Percentiles rank a stretch among this genome's conserved stretches.
phyloP scores from a whole-genome alignment of 2,888 invertebrate genomes.

The Trichopoda pennipes region DNA sequence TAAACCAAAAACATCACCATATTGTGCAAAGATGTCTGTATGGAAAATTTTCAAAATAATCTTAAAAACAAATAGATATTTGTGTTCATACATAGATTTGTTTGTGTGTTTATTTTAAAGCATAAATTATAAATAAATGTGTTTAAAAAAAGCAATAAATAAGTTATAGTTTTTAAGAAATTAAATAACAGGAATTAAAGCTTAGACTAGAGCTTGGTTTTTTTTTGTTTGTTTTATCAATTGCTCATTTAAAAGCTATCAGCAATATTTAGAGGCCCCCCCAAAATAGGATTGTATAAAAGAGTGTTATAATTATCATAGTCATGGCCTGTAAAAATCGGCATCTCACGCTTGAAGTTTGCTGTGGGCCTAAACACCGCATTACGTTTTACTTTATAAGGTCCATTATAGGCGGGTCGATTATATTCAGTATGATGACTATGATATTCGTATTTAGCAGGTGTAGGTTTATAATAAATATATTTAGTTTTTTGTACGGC shows the following conservation, averaged over 20 bases:
- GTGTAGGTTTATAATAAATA: conserved; percentile 75
- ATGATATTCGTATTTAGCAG: conserved; percentile 54
- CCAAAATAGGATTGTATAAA: conserved; percentile 75
- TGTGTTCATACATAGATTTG: no score
- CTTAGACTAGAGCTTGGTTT: conserved; percentile 74
- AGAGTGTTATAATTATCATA: conserved; percentile 76
- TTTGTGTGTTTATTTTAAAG: no score
- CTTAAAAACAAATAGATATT: conserved; percentile 56
- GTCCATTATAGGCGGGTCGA: conserved; percentile 42
- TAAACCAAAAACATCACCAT: conserved; percentile 6
- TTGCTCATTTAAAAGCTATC: neutral
- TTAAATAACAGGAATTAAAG: conserved; percentile 54
- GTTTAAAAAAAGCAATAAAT: no score
- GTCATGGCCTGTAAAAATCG: conserved; percentile 69
- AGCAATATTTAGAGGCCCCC: neutral
- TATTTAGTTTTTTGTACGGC: conserved; percentile 77
- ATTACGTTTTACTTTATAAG: conserved; percentile 76
- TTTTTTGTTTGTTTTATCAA: neutral
- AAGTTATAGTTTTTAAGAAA: no score
- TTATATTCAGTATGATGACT: conserved; percentile 61
- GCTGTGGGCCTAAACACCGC: conserved; percentile 15
- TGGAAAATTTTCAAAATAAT: conserved; percentile 25
- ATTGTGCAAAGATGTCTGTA: neutral
- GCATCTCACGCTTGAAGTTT: conserved; percentile 29
- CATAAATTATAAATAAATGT: no score